A percentile compares a stretch with the other conserved stretches of the same genome.
Evolutionary conservation across 37 sponge, comb jelly and placozoan genomes (phyloP).

Genomic region (Aphrocallistes beatrix): DNA sequence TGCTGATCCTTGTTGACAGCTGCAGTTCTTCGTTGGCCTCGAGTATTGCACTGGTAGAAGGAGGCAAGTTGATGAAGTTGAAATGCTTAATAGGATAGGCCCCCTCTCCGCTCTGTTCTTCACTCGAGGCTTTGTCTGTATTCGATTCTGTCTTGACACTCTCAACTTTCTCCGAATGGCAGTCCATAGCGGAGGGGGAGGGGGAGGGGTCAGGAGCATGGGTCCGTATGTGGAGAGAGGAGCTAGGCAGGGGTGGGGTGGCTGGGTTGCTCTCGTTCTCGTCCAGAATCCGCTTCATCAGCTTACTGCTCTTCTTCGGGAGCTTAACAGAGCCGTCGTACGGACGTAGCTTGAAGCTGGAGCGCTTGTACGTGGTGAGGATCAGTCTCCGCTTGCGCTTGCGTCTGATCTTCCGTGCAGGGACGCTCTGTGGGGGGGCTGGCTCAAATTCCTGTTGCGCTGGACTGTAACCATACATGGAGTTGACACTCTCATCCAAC

Average conservation of each 20-base stretch:
- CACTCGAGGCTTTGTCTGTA: no score
- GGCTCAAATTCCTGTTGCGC: background rate
- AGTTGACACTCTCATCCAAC: background rate
- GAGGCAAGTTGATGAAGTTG: background rate
- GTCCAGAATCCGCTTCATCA: background rate
- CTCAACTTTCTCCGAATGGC: no score
- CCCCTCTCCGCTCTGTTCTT: no score
- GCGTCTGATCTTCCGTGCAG: background rate
- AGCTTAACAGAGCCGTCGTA: conserved; percentile 14
- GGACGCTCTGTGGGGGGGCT: background rate
- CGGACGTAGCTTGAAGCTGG: background rate
- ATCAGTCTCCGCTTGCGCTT: background rate
- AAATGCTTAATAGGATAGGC: no score
- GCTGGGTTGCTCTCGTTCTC: background rate
- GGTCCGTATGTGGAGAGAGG: no score
- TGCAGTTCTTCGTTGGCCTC: background rate
- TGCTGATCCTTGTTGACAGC: background rate
- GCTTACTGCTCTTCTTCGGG: background rate
- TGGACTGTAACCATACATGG: conserved; percentile 1
- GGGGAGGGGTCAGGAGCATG: background rate
- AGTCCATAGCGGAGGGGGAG: no score
- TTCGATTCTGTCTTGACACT: no score
- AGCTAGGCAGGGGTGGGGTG: background rate
- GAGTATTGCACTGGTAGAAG: background rate
- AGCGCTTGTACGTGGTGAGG: background rate